Percentiles rank a stretch among this genome's conserved stretches.
Conservation (phyloP, 2,113 vertebrate genomes). For the Columbina picui region DNA sequence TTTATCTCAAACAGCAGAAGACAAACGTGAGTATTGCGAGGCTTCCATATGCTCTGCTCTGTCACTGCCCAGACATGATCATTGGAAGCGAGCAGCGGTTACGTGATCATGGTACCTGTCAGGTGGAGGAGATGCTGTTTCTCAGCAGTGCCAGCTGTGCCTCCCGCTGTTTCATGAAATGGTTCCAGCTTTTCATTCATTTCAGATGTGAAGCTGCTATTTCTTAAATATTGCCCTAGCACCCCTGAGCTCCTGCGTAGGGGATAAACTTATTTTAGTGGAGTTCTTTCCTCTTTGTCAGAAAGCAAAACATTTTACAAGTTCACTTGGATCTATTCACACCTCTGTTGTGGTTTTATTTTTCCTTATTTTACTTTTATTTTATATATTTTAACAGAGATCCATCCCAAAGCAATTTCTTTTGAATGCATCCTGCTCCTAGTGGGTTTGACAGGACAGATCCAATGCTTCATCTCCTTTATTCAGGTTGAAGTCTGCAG, state of each 20-base stretch:
- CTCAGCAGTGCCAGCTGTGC: constrained; percentile 29
- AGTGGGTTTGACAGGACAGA: neutral
- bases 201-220: neutral
- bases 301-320: neutral
- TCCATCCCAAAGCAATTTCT: neutral
- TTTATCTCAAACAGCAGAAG: constrained; percentile 48
- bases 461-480: neutral
- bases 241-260: neutral
- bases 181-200: neutral
- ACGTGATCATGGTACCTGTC: neutral
- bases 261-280: neutral
- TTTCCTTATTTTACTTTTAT: neutral
- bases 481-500: neutral
- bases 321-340: neutral
- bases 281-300: neutral
- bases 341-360: neutral
- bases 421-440: neutral
- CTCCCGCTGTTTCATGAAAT: neutral
- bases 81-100: neutral
- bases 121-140: neutral
- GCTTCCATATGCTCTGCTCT: neutral
- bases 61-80: neutral
- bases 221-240: neutral
- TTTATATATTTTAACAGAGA: neutral
- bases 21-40: constrained; percentile 37